phyloP scores from a whole-genome alignment of 2,797 vertebrate genomes.

The Danio jaintianensis region DNA sequence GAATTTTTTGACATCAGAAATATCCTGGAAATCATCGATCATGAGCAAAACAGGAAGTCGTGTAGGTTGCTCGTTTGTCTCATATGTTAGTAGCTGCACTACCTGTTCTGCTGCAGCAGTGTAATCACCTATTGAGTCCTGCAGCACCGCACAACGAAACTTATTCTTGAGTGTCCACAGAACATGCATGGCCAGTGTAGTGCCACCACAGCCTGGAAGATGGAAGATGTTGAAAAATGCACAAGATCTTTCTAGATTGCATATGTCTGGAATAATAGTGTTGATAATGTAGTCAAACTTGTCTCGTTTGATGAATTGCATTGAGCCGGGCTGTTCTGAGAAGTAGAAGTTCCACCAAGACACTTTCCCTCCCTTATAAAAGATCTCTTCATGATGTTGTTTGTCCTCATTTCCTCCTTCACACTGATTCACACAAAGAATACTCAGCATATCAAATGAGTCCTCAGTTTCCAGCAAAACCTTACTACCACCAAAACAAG shows the following conservation, averaged over 20 bases:
- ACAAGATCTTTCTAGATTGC: conserved; percentile 70
- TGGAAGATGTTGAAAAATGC: conserved; percentile 80
- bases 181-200: conserved; percentile 83
- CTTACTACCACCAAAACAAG: conserved; percentile 46
- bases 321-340: conserved; percentile 65
- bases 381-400: conserved; percentile 63
- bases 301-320: conserved; percentile 73
- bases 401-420: conserved; percentile 71
- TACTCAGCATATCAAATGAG: conserved; percentile 60
- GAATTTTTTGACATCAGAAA: conserved; percentile 75
- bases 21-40: conserved; percentile 85
- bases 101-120: conserved; percentile 76
- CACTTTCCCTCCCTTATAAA: conserved; percentile 73
- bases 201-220: conserved; percentile 85
- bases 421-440: conserved; percentile 76
- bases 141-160: conserved; percentile 83
- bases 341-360: conserved; percentile 78
- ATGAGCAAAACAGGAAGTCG: conserved; percentile 78
- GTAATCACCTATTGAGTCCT: conserved; percentile 70
- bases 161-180: conserved; percentile 79
- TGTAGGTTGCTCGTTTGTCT: conserved; percentile 61
- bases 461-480: conserved; percentile 67
- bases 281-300: conserved; percentile 68
- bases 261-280: conserved; percentile 65
- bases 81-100: conserved; percentile 73